Evolutionary conservation across 2,113 vertebrate species (phyloP).

Genomic region (Ptilonorhynchus violaceus): DNA sequence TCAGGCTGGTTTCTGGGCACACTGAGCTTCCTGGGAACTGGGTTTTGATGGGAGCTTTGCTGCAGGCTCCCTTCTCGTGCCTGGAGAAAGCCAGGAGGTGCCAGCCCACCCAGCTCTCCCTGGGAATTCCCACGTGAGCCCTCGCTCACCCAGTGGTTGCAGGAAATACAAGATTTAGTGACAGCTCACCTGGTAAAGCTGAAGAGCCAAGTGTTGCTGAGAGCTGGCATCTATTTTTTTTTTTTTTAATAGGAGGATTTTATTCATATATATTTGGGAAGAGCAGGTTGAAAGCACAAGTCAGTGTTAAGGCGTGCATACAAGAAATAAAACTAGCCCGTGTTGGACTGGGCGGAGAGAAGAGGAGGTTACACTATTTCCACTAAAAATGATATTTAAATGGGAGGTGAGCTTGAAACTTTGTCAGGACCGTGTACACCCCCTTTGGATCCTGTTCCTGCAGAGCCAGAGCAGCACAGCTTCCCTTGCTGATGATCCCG

Average conservation of each 20-base stretch:
- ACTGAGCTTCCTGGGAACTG: not conserved
- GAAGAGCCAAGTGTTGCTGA: not conserved
- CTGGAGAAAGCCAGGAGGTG: not conserved
- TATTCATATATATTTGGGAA: not conserved
- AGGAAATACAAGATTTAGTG: not conserved
- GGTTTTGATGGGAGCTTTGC: not conserved
- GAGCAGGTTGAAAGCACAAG: not conserved
- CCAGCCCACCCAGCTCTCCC: not conserved
- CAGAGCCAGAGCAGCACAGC: not conserved
- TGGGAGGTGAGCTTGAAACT: not conserved
- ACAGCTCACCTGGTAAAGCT: not conserved
- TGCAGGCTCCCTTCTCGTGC: not conserved
- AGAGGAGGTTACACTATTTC: not conserved
- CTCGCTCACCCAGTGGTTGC: rapidly evolving
- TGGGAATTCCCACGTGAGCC: rapidly evolving
- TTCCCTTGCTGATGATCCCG: not conserved
- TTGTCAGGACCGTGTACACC: not conserved
- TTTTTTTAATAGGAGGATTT: not conserved
- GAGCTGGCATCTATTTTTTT: not conserved
- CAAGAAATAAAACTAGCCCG: not conserved
- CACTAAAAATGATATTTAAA: not conserved
- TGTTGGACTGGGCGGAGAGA: not conserved
- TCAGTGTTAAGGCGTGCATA: rapidly evolving
- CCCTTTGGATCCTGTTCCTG: not conserved
- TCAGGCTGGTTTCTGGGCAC: not conserved